Evolutionary conservation across 2,888 invertebrate genomes (phyloP), one percentile per base, ranked within the genome.

Genomic region (Papilio demoleus): DNA sequence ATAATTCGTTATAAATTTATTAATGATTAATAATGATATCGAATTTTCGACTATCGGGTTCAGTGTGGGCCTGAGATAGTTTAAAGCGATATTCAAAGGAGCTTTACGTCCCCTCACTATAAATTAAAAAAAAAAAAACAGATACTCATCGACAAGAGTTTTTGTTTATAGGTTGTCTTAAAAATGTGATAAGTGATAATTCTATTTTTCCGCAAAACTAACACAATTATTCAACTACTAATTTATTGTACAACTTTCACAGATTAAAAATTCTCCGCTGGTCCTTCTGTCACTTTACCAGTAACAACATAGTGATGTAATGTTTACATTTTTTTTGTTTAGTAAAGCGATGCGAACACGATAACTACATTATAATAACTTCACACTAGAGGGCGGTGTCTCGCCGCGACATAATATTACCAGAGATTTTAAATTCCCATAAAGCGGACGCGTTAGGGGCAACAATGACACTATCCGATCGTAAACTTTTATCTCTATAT

Each of bases 401-500:
- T 34, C 62, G 71, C 70, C 68, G 77, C 78, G 81, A 82, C 80
- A 80, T 79, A 83, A 85, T 82, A 84, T 79, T 66, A 60, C 36
- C 40, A 78, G 75, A 76, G 79, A 81, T 81, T 83, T 86, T 85
- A 85, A 86, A 84, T 82, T 83, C 83, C 86, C 84, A 87, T 87
- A 88, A 87, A 87, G 79, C 75, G 73, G 77, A 77, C 74, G 79
- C 78, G 76, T 82, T 77, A 75, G 76, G 76, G 77, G 80, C 79
- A 79, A 83, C 86, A 83, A 81, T 84, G 80, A 83, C 85, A 78
- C 79, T 85, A 86, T 86, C 86, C 81, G 85, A 78, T 89, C 91
- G 87, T 91, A 90, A 91, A 91, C 79, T 82, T 88, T 90, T 91
- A 91, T 90, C 87, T 82, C 88, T 90, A 85, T 82, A 90, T 88